A percentile compares a stretch with the other conserved stretches of the same genome.
phyloP scores from a whole-genome alignment of 2,797 vertebrate species.

The Pachyuromys duprasi region DNA sequence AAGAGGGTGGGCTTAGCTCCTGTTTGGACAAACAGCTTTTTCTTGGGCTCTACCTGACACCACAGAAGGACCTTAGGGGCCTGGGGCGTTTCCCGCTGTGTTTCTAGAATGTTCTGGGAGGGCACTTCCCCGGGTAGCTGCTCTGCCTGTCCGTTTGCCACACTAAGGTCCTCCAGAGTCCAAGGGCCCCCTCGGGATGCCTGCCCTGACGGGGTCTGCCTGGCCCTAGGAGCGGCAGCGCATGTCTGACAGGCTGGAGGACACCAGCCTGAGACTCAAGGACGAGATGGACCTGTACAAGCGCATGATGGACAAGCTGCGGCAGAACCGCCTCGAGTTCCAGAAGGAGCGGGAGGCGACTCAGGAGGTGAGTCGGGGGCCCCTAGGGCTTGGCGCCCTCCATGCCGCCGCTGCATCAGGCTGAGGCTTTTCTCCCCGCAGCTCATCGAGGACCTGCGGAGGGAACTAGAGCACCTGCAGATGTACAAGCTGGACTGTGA shows the following conservation, averaged over 20 bases:
- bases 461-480: slow-evolving; percentile 96
- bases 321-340: slow-evolving; percentile 95
- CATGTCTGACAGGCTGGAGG: slow-evolving; percentile 97
- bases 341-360: slow-evolving; percentile 97
- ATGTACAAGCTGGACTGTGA: slow-evolving; percentile 95
- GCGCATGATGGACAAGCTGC: slow-evolving; percentile 98
- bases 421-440: slow-evolving; percentile 72
- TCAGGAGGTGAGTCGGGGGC: slow-evolving; percentile 91
- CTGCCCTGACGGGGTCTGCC: fast-evolving
- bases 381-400: neutral
- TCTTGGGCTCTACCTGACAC: neutral
- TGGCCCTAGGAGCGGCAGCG: slow-evolving; percentile 94
- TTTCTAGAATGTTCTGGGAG: slow-evolving; percentile 9
- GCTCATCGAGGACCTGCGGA: slow-evolving; percentile 96
- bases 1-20: neutral
- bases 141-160: neutral
- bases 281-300: slow-evolving; percentile 98
- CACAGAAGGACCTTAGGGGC: neutral
- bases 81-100: neutral
- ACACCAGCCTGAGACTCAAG: slow-evolving; percentile 96
- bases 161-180: neutral
- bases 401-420: neutral
- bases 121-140: neutral
- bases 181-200: neutral
- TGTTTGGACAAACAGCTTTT: neutral